phyloP scores from a whole-genome alignment of 2,888 invertebrate genomes.

The Apodemia duryi region DNA sequence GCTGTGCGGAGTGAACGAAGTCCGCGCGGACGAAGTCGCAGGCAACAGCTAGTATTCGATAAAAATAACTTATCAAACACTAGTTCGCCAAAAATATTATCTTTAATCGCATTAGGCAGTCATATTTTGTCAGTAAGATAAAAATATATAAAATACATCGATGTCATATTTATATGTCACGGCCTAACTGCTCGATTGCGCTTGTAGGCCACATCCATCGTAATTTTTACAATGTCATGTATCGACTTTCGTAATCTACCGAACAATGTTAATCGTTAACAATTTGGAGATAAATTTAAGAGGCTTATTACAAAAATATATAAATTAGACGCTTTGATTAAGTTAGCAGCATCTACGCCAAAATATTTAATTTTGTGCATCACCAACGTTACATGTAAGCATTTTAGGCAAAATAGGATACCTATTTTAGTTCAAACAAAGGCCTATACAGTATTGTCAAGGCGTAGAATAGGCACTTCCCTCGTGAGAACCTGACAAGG shows the following conservation, averaged over 20 bases:
- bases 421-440: constrained; percentile 64
- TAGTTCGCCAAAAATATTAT: constrained; percentile 2
- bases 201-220: constrained; percentile 72
- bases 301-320: not conserved
- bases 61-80: not conserved
- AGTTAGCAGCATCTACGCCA: not conserved
- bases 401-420: constrained; percentile 47
- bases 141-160: constrained; percentile 34
- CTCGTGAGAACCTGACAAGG: constrained; percentile 78
- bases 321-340: not conserved
- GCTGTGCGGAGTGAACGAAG: too few relatives aligned
- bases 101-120: not conserved
- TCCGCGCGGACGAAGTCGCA: too few relatives aligned
- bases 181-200: constrained; percentile 71
- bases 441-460: constrained; percentile 76
- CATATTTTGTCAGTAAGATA: constrained; percentile 9
- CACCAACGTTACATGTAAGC: constrained; percentile 1
- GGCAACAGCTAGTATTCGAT: not conserved
- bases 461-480: constrained; percentile 77
- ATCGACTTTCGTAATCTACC: constrained; percentile 62
- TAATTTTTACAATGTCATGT: constrained; percentile 75
- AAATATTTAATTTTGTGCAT: not conserved
- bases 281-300: constrained; percentile 15
- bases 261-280: constrained; percentile 49
- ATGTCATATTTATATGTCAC: constrained; percentile 73